Evolutionary conservation across 2,113 vertebrate genomes (phyloP), one percentile per base, ranked within the genome.

Genomic region (Nestor notabilis): DNA sequence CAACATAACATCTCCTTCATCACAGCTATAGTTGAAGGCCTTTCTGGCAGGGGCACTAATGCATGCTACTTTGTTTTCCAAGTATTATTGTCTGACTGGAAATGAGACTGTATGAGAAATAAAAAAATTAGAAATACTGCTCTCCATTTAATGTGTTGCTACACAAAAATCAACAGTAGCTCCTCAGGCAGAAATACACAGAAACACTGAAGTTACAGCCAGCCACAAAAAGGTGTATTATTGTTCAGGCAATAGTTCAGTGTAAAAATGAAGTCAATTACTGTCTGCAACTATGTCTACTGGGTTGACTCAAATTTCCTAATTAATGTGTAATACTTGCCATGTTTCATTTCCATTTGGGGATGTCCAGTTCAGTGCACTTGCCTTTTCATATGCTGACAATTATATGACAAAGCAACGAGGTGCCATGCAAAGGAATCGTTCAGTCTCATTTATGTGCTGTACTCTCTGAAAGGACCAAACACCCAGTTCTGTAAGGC

Each of bases 341-440:
- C 31, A 58, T 15, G 21, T 61, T 46, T 60, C 4, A 69, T 86
- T 87, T 84, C 60, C 37, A 60, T 66, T 83, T 27, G 7, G n/a
- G 69, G 17, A 52, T 31, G 16, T 35, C 17, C 27, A 71, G 5
- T n/a, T 87, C 71, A 53, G 52, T 28, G 50, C 28, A 41, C 21
- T 46, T 87, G 46, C 60, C 14, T 71, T 58, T 63, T 29, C 65
- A 61, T 13, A 41, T 10, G 47, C 44, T 69, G 53, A 70, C 53
- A 80, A 76, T 27, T 35, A 37, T 1, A 66, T 3, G 60, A 16
- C 49, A 50, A 52, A 28, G 9, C 5, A 27, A 39, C 0, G 0
- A 55, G 20, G 19, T 1, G 1, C 18, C 37, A 58, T 0, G 0
- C 15, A 44, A 66, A 63, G 37, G 76, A 66, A 35, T 33, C n/a